phyloP scores from a whole-genome alignment of 2,888 invertebrate genomes.

The Dorcus hopei region DNA sequence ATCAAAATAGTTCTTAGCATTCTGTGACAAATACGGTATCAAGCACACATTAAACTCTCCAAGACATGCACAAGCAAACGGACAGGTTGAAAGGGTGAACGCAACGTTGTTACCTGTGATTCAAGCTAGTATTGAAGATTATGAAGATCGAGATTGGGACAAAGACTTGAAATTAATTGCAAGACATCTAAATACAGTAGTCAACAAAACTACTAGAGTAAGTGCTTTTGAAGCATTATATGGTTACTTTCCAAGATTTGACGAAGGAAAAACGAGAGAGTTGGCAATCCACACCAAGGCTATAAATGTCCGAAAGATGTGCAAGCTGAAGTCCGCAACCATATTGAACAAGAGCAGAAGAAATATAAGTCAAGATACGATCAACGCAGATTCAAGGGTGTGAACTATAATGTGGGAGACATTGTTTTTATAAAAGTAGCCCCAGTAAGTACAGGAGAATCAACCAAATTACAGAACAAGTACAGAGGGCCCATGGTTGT shows the following conservation, averaged over 20 bases:
- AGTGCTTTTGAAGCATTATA: no score
- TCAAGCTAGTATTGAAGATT: not conserved
- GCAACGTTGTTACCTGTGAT: slow-evolving; percentile 23
- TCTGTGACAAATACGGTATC: slow-evolving; percentile 20
- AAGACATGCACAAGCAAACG: no score
- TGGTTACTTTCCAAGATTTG: no score
- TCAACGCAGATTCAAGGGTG: slow-evolving; percentile 8
- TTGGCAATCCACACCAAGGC: no score
- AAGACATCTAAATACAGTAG: not conserved
- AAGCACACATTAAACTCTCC: slow-evolving; percentile 24
- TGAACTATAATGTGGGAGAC: slow-evolving; percentile 11
- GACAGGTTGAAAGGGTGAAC: slow-evolving; percentile 30
- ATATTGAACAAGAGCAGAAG: slow-evolving; percentile 6
- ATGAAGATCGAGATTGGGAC: not conserved
- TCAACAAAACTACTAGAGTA: no score
- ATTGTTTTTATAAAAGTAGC: slow-evolving; percentile 9
- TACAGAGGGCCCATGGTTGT: not conserved
- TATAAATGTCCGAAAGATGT: no score
- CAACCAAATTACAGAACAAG: slow-evolving; percentile 8
- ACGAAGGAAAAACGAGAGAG: no score
- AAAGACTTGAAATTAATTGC: not conserved
- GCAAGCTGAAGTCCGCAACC: no score
- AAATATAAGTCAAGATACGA: slow-evolving; percentile 12
- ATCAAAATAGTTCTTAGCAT: slow-evolving; percentile 1
- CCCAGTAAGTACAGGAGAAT: slow-evolving; percentile 9